These are phyloP conservation scores for Sturnus vulgaris DNA, from an alignment of 2,113 vertebrate genomes.

Conservation along the genomic window DNA sequence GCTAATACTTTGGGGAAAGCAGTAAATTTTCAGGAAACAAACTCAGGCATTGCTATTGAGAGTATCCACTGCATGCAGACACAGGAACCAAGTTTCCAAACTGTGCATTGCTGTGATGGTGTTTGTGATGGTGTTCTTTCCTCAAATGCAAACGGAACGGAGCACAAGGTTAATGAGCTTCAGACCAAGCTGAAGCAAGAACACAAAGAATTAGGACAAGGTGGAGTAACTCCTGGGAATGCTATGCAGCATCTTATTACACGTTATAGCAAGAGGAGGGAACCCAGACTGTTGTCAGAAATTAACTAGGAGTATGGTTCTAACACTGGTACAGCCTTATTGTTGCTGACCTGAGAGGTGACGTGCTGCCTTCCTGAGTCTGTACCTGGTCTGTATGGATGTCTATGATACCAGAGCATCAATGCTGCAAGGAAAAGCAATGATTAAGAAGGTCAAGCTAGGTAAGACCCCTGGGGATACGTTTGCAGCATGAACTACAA, in stretches of 20 bases:
- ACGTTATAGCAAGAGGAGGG: background rate
- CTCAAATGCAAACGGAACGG: background rate
- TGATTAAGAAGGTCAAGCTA: constrained; percentile 4
- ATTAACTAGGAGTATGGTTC: background rate
- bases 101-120: background rate
- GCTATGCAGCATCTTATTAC: background rate
- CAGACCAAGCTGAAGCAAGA: background rate
- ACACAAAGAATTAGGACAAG: background rate
- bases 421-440: background rate
- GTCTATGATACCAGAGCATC: background rate
- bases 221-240: background rate
- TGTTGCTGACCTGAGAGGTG: background rate
- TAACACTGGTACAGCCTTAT: background rate
- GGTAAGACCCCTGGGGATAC: background rate
- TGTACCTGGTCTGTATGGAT: background rate
- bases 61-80: background rate
- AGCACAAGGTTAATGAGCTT: background rate
- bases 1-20: background rate
- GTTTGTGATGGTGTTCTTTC: background rate
- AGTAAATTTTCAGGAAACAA: background rate
- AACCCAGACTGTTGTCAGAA: background rate
- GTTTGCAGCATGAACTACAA: background rate
- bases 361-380: background rate
- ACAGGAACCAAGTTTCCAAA: background rate
- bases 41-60: background rate